Conservation (phyloP, 2,113 vertebrate species). For the Panthera leo region DNA sequence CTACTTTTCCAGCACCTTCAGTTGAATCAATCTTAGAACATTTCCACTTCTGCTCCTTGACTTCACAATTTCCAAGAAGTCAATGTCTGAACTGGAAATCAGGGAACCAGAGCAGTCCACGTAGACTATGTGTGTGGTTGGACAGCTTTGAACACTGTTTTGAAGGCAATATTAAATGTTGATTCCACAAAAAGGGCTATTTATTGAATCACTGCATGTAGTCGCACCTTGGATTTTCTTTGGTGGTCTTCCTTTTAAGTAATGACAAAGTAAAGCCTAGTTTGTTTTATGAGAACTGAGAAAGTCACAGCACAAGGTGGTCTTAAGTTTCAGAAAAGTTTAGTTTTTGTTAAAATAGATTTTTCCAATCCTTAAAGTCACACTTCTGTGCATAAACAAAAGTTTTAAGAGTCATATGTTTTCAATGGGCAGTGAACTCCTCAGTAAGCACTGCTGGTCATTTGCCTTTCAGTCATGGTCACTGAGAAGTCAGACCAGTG, state of each 20-base stretch:
- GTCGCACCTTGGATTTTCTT: constrained; percentile 77
- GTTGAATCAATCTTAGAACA: not conserved
- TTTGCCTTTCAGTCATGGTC: constrained; percentile 24
- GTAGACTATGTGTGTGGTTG: constrained; percentile 57
- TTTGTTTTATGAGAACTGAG: constrained; percentile 73
- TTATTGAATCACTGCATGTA: constrained; percentile 60
- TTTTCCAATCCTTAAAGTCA: constrained; percentile 74
- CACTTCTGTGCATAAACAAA: constrained; percentile 76
- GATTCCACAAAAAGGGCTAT: constrained; percentile 53
- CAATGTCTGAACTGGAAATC: constrained; percentile 15
- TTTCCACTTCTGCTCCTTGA: constrained; percentile 5
- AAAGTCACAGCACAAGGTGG: constrained; percentile 75
- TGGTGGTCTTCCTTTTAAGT: constrained; percentile 75
- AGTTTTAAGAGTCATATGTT: constrained; percentile 78
- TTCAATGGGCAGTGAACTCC: constrained; percentile 67
- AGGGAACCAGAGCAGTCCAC: not conserved
- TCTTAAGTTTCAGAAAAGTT: constrained; percentile 72
- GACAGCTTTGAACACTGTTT: constrained; percentile 26
- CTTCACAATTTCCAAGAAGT: not conserved
- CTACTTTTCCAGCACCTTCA: not conserved
- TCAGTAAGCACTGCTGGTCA: not conserved
- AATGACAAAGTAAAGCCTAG: constrained; percentile 67
- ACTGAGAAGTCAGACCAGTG: constrained; percentile 30
- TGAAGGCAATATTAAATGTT: constrained; percentile 58
- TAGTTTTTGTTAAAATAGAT: constrained; percentile 76